Evolutionary conservation across 2,888 invertebrate genomes (phyloP), one percentile per base, ranked within the genome.

Genomic region (Xylota segnis): DNA sequence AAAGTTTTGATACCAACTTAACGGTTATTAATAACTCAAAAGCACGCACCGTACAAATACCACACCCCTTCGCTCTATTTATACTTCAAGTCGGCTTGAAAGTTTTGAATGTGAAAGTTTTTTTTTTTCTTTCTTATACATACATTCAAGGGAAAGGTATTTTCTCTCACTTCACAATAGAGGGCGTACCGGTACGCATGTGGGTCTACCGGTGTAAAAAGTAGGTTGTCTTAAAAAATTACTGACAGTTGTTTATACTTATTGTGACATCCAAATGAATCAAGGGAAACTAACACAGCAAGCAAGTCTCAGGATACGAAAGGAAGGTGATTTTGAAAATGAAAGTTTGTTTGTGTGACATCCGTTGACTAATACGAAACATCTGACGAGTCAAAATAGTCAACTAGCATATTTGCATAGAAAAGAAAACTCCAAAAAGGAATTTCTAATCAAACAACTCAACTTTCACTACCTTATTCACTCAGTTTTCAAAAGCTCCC

Each of bases 211-310:
- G 54, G 5, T n/a, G 34, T 23, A 27, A 37, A n/a, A 29, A 16
- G 37, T 66, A 47, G 66, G 72, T 65, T 65, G 29, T 72, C 32
- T 58, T 12, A 16, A 7, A 72, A n/a, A 65, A 58, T 58, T 54
- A 54, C 14, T 54, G 9, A 52, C 50, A 50, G 34, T 50, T 50
- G 37, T 18, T 65, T 0, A n/a, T n/a, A 12, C 12, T 37, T 50
- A 12, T 47, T 2, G 9, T 5, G 18, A 47, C 9, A 47, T 47
- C 18, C 23, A 3, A 23, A 23, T 23, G 1, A 23, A 23, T 23
- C 3, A 23, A 23, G 3, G 23, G 23, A 23, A 23, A 23, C n/a
- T n/a, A n/a, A n/a, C n/a, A n/a, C n/a, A n/a, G n/a, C n/a, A n/a
- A n/a, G n/a, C n/a, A n/a, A n/a, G n/a, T n/a, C n/a, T n/a, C n/a